These are phyloP conservation scores for Drosophila setifemur DNA, from an alignment of 1,140 invertebrate genomes.

Conservation along the genomic window DNA sequence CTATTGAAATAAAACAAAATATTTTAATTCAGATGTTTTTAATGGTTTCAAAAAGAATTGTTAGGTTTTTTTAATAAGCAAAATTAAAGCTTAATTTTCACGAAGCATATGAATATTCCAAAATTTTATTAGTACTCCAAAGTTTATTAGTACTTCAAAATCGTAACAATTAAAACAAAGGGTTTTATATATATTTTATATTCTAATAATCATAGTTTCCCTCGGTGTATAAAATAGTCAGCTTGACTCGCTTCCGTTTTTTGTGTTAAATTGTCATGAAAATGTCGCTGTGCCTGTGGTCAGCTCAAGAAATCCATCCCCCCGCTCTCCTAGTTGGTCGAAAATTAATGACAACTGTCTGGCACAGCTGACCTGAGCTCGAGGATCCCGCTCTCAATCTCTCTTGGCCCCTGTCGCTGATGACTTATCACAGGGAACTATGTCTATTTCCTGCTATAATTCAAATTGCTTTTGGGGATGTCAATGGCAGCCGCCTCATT, in stretches of 20 bases:
- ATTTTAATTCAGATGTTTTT: too few relatives aligned
- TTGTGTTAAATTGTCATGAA: conserved; percentile 76
- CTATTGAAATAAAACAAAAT: too few relatives aligned
- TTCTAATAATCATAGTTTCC: not conserved
- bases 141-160: too few relatives aligned
- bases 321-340: conserved; percentile 36
- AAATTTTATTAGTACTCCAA: too few relatives aligned
- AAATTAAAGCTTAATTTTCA: too few relatives aligned
- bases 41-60: too few relatives aligned
- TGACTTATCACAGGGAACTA: conserved; percentile 71
- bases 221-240: conserved; percentile 19
- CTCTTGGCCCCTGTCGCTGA: conserved; percentile 43
- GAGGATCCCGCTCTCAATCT: not conserved
- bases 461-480: conserved; percentile 54
- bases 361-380: conserved; percentile 60
- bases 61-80: too few relatives aligned
- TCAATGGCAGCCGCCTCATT: conserved; percentile 56
- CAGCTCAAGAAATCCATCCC: conserved; percentile 28
- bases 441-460: conserved; percentile 58
- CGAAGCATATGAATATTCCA: too few relatives aligned
- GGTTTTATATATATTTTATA: not conserved
- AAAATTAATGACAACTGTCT: conserved; percentile 79
- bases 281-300: conserved; percentile 57
- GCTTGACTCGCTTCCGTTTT: conserved; percentile 8
- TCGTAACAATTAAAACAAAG: too few relatives aligned